phyloP scores from a whole-genome alignment of 2,113 vertebrate genomes.

The Cyrtonyx montezumae region DNA sequence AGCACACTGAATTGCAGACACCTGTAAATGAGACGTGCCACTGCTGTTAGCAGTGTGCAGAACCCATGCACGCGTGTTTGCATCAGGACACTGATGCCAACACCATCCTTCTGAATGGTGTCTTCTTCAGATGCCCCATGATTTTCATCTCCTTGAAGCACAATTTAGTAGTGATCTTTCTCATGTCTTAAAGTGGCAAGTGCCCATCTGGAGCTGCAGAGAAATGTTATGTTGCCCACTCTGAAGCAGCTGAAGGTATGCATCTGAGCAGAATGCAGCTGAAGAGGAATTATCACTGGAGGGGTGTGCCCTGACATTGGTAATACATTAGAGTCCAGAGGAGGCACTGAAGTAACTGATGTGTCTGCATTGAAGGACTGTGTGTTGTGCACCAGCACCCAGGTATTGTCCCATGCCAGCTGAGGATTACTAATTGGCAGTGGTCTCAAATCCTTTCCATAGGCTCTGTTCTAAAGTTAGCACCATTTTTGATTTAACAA shows the following conservation, averaged over 20 bases:
- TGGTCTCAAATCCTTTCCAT: not conserved
- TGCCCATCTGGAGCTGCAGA: not conserved
- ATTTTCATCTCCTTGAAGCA: not conserved
- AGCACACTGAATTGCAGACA: not conserved
- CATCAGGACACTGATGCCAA: not conserved
- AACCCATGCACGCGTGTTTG: fast-evolving
- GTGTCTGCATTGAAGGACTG: not conserved
- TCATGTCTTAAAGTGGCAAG: not conserved
- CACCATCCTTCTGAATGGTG: not conserved
- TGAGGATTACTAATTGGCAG: not conserved
- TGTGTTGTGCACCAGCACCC: not conserved
- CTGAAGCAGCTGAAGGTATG: not conserved
- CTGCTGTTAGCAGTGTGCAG: not conserved
- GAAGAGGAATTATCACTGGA: not conserved
- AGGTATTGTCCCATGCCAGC: not conserved
- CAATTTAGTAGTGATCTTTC: not conserved
- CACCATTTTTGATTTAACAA: not conserved
- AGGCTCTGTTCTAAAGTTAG: not conserved
- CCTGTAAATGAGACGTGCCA: not conserved
- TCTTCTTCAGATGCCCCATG: not conserved
- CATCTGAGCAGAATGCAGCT: not conserved
- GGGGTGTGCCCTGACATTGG: not conserved
- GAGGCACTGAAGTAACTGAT: not conserved
- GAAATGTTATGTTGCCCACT: not conserved
- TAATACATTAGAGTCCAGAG: not conserved